These are phyloP conservation scores for Malurus alboscapulatus DNA, from an alignment of 2,113 vertebrate genomes.

Conservation along the genomic window DNA sequence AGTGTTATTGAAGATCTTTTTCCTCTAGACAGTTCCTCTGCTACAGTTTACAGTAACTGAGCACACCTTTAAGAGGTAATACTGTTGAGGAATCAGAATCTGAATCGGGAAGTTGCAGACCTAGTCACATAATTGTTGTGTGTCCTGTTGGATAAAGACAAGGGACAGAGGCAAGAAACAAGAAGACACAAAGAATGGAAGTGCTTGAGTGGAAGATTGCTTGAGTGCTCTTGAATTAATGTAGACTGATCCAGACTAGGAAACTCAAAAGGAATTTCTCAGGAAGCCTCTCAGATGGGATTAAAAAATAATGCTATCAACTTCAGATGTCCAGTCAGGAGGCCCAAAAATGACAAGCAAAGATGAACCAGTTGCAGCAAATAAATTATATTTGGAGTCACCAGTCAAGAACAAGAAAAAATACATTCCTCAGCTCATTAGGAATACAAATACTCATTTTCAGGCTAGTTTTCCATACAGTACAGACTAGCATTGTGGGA, in stretches of 20 bases:
- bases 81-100: neutral
- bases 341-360: neutral
- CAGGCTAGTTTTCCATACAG: neutral
- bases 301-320: neutral
- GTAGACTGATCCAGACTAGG: neutral
- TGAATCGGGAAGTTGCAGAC: neutral
- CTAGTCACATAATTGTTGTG: neutral
- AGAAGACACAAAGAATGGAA: rapidly evolving
- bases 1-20: neutral
- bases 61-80: neutral
- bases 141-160: neutral
- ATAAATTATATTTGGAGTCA: neutral
- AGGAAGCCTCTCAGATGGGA: neutral
- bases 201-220: neutral
- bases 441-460: neutral
- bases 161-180: neutral
- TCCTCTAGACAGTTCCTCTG: neutral
- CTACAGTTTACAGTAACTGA: neutral
- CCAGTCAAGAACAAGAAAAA: neutral
- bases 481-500: neutral
- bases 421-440: neutral
- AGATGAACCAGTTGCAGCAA: neutral
- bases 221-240: neutral
- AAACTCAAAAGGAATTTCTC: neutral
- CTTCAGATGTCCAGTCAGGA: neutral